phyloP scores from a whole-genome alignment of 2,113 vertebrate genomes.

The Ammodytes marinus region DNA sequence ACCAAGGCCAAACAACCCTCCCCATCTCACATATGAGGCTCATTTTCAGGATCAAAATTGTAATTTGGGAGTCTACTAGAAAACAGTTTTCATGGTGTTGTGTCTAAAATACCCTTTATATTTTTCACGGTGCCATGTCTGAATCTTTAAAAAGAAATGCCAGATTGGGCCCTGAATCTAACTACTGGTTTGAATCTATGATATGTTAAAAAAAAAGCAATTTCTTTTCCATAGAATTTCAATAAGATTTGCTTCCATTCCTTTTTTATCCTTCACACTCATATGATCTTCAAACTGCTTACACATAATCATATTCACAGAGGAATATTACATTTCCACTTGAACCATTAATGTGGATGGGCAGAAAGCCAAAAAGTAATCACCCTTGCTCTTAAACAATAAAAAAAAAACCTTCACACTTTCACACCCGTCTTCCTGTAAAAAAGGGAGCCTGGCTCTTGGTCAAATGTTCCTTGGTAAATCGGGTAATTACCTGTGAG shows the following conservation, averaged over 20 bases:
- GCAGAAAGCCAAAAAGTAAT: not conserved
- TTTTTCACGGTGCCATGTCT: no score
- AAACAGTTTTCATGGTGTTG: no score
- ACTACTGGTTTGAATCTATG: no score
- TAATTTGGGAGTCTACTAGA: no score
- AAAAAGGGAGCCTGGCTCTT: not conserved
- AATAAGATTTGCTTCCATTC: not conserved
- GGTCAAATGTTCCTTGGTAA: slow-evolving; percentile 1
- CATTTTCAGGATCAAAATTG: no score
- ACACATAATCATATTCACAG: not conserved
- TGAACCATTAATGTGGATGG: not conserved
- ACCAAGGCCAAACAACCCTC: not conserved
- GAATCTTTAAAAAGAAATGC: no score
- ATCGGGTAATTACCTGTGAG: not conserved
- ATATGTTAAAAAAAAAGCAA: no score
- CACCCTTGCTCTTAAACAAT: not conserved
- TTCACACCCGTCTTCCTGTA: not conserved
- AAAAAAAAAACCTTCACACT: no score
- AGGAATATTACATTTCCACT: not conserved
- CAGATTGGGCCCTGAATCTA: no score
- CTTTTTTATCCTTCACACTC: not conserved
- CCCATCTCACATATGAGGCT: not conserved
- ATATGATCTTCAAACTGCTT: not conserved
- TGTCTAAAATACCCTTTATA: no score
- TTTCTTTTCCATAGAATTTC: not conserved